Evolutionary conservation across 2,113 vertebrate species (phyloP), one percentile per base, ranked within the genome.

Genomic region (Egretta garzetta): DNA sequence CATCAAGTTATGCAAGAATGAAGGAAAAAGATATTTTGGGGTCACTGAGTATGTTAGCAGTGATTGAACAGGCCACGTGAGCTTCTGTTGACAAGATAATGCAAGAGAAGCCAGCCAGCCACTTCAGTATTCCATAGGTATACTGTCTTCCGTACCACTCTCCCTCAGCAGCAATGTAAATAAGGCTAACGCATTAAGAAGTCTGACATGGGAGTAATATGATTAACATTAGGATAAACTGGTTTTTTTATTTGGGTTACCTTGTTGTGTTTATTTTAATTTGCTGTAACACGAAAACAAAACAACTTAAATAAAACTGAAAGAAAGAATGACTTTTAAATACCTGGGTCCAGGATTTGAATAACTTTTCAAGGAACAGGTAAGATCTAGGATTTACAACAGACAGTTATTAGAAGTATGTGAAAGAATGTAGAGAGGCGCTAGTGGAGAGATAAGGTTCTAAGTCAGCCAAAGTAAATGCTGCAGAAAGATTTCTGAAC

Each of bases 111-210:
- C 19, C 37, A 82, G 24, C 1, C 9, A 43, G 9, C 7, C 12
- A 19, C 43, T 81, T 71, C 45, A 10, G 9, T 58, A 37, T 47
- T 88, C 56, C 10, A 10, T 19, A 28, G 35, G 20, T 14, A 30
- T 21, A 68, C 18, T 80, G 39, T 74, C 70, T 53, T 94, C 43
- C 17, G 14, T n/a, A 22, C 13, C 1, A 2, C 5, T 86, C 15
- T 62, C 22, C 14, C 28, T n/a, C 1, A 0, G 17, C 10, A 63
- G 9, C 22, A 60, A 10, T 2, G 1, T 53, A 75, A 67, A 32
- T 58, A 64, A 71, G n/a, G 10, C 8, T 53, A 74, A 39, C 4
- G 5, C 7, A 6, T 35, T 80, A 47, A 68, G 43, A 87, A 66
- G 9, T 55, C 47, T 90, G 52, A 47, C 28, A 35, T 32, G 18